These are phyloP conservation scores for Potorous gilbertii DNA, from an alignment of 2,797 vertebrate genomes.

Conservation along the genomic window DNA sequence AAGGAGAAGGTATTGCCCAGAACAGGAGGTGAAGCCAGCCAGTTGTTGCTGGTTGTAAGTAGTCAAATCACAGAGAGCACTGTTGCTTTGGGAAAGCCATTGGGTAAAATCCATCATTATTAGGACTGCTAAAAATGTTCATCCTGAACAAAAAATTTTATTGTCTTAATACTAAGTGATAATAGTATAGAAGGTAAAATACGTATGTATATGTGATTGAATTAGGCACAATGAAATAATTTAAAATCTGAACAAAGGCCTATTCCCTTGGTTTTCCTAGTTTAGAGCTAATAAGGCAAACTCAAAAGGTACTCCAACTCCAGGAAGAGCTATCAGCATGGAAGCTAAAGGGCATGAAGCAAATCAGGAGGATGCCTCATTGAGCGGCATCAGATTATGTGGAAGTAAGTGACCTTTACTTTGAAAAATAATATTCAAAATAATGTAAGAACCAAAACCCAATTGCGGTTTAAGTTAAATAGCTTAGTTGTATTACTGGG, in stretches of 20 bases:
- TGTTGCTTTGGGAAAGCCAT: conserved; percentile 30
- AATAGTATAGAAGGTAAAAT: background rate
- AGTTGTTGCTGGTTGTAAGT: conserved; percentile 1
- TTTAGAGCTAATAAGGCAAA: conserved; percentile 83
- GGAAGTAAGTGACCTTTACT: conserved; percentile 60
- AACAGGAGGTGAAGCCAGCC: background rate
- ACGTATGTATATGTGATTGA: conserved; percentile 26
- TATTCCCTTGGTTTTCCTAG: conserved; percentile 76
- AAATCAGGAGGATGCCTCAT: conserved; percentile 69
- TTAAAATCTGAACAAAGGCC: conserved; percentile 2
- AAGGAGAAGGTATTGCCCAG: background rate
- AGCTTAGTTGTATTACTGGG: conserved; percentile 31
- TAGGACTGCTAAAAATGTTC: conserved; percentile 27
- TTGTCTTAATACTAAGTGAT: conserved; percentile 14
- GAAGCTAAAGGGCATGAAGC: conserved; percentile 78
- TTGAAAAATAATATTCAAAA: conserved; percentile 42
- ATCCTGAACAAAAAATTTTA: conserved; percentile 36
- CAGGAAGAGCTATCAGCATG: conserved; percentile 84
- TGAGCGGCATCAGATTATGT: conserved; percentile 41
- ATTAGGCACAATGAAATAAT: conserved; percentile 29
- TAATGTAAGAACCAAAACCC: background rate
- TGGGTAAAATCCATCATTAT: background rate
- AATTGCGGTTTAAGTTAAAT: background rate
- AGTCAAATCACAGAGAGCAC: background rate
- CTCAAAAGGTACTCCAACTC: conserved; percentile 83